Percentiles rank a stretch among this genome's conserved stretches.
Conservation (phyloP, 2,888 invertebrate species). For the Amblyjoppa fuscipennis region DNA sequence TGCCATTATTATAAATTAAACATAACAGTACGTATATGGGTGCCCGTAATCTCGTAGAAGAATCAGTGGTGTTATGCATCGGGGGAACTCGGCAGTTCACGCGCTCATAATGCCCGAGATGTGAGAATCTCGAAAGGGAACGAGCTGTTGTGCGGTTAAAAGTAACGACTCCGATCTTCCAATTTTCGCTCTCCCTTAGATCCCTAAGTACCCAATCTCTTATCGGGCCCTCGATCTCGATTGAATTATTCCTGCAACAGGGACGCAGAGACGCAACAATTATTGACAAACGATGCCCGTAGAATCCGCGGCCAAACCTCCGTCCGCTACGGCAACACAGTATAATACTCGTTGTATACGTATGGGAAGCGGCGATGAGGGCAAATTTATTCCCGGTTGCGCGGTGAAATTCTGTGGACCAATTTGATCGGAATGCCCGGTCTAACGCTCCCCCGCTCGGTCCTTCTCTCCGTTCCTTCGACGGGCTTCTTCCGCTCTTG, state of each 20-base stretch:
- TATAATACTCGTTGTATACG: neutral
- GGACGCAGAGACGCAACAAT: neutral
- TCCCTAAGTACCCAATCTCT: neutral
- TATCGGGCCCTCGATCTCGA: neutral
- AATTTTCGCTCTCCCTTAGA: neutral
- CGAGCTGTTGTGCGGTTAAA: neutral
- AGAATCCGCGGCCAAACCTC: neutral
- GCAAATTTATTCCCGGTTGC: conserved; percentile 61
- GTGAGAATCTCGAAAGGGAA: conserved; percentile 8
- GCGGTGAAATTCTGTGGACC: conserved; percentile 63
- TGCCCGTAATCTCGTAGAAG: conserved; percentile 46
- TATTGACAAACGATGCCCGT: neutral
- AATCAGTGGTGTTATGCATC: conserved; percentile 57
- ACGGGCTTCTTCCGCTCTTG: conserved; percentile 48
- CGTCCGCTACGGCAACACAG: neutral
- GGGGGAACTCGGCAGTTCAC: conserved; percentile 42
- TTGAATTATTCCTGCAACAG: neutral
- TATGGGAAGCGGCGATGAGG: conserved; percentile 47
- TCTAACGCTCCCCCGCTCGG: conserved; percentile 53
- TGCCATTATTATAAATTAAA: conserved; percentile 66
- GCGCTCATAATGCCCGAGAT: conserved; percentile 15
- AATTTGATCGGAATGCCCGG: conserved; percentile 65
- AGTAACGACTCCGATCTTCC: neutral
- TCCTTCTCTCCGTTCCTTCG: conserved; percentile 31
- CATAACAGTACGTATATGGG: conserved; percentile 51